These are phyloP conservation scores for Caranx melampygus DNA, from an alignment of 2,113 vertebrate species.

Conservation along the genomic window DNA sequence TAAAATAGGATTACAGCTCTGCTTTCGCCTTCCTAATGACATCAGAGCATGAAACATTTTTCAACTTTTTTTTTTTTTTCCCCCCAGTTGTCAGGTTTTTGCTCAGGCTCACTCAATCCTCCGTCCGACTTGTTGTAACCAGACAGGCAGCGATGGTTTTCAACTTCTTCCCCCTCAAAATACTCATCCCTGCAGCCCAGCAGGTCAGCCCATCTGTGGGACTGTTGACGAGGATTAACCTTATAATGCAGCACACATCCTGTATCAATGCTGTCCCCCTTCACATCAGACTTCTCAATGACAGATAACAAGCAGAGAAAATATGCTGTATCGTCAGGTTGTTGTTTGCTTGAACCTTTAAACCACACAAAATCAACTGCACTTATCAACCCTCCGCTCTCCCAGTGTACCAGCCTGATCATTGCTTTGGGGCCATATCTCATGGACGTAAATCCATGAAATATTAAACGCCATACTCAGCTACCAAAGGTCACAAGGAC, in stretches of 20 bases:
- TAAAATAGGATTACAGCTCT: conserved; percentile 83
- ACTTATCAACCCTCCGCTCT: neutral
- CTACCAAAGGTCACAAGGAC: conserved; percentile 35
- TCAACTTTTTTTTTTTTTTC: conserved; percentile 28
- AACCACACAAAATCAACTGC: neutral
- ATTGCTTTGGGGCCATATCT: neutral
- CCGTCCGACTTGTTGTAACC: neutral
- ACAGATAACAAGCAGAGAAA: conserved; percentile 21
- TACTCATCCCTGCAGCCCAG: conserved; percentile 39
- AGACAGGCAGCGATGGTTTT: conserved; percentile 28
- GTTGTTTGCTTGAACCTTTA: conserved; percentile 18
- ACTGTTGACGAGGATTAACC: conserved; percentile 70
- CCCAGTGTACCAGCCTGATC: neutral
- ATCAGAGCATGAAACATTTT: conserved; percentile 73
- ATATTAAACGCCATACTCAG: conserved; percentile 23
- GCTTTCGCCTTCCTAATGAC: conserved; percentile 74
- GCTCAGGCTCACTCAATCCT: neutral
- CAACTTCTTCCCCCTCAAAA: neutral
- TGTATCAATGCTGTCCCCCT: conserved; percentile 42
- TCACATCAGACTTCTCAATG: conserved; percentile 43
- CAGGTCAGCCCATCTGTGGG: conserved; percentile 71
- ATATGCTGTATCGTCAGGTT: conserved; percentile 9
- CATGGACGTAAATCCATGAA: conserved; percentile 15
- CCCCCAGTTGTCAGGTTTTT: conserved; percentile 26
- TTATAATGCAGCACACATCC: conserved; percentile 62